Conservation (phyloP, 2,113 vertebrate genomes). For the Suricata suricatta region DNA sequence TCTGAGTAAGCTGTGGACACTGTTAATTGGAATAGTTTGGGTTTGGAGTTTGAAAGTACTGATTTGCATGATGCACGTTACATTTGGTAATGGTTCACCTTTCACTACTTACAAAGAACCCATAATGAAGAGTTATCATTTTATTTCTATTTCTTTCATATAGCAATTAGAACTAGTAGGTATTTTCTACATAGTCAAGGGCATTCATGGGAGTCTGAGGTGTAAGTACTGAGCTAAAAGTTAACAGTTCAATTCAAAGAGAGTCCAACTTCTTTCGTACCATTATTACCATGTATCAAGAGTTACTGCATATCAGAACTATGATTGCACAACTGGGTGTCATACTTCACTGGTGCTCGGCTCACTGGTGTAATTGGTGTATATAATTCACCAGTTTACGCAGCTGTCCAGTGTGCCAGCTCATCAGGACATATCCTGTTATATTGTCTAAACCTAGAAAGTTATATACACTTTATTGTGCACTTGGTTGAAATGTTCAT, state of each 20-base stretch:
- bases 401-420: not conserved
- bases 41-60: constrained; percentile 8
- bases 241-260: not conserved
- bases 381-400: not conserved
- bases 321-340: not conserved
- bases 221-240: not conserved
- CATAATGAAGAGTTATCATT: not conserved
- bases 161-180: not conserved
- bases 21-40: not conserved
- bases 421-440: not conserved
- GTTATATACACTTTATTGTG: not conserved
- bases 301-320: not conserved
- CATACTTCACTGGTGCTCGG: not conserved
- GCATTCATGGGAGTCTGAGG: not conserved
- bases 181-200: not conserved
- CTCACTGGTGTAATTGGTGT: not conserved
- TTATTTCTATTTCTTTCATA: constrained; percentile 10
- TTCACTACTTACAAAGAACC: not conserved
- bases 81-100: constrained; percentile 25
- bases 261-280: not conserved
- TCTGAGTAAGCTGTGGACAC: not conserved
- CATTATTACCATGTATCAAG: not conserved
- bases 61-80: not conserved
- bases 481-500: not conserved
- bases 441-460: not conserved